phyloP scores from a whole-genome alignment of 2,888 invertebrate genomes.

The Strigamia maritima region DNA sequence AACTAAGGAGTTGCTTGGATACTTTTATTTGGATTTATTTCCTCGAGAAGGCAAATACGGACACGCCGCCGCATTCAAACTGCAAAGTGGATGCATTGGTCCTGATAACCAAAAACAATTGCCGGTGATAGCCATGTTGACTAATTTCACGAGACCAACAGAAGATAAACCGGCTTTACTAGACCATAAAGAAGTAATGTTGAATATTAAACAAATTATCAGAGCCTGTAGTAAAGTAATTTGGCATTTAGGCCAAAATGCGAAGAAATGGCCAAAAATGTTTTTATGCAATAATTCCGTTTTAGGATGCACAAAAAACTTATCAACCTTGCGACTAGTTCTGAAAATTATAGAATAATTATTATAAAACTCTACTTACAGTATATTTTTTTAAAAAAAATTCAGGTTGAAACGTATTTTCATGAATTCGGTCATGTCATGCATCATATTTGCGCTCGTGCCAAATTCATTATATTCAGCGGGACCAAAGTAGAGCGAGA shows the following conservation, averaged over 20 bases:
- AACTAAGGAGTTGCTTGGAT: slow-evolving; percentile 52
- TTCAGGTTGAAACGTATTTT: slow-evolving; percentile 56
- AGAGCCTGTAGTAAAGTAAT: no score
- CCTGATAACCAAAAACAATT: slow-evolving; percentile 50
- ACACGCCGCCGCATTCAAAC: slow-evolving; percentile 55
- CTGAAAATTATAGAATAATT: no score
- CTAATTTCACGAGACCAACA: slow-evolving; percentile 57
- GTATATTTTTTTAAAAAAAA: no score
- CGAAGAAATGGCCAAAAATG: no score
- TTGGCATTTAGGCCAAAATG: no score
- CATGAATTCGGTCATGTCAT: slow-evolving; percentile 59
- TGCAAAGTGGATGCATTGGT: slow-evolving; percentile 52
- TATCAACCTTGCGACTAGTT: no score
- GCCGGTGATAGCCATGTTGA: slow-evolving; percentile 56
- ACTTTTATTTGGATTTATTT: slow-evolving; percentile 56
- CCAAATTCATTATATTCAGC: slow-evolving; percentile 54
- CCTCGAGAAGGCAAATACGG: slow-evolving; percentile 58
- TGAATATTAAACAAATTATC: no score
- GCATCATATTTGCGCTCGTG: slow-evolving; percentile 56
- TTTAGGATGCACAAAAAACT: no score
- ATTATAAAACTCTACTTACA: no score
- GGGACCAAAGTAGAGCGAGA: slow-evolving; percentile 56
- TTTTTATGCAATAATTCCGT: no score
- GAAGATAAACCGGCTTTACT: slow-evolving; percentile 55
- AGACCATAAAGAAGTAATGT: slow-evolving; percentile 55